Conservation (phyloP, 1,140 invertebrate species). For the Lepidurus couesii region DNA sequence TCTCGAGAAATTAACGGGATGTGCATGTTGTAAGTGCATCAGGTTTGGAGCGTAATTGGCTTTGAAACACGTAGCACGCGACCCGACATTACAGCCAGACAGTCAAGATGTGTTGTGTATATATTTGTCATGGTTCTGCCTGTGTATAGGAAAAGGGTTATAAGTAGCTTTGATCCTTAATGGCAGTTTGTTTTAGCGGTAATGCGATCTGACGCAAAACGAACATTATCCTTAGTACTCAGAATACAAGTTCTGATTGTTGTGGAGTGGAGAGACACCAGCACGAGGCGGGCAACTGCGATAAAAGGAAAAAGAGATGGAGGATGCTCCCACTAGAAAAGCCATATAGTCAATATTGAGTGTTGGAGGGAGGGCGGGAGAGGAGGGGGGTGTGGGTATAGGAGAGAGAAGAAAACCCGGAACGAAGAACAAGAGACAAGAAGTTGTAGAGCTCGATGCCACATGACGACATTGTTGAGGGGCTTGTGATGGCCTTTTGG, state of each 20-base stretch:
- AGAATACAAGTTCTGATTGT: conserved; percentile 6
- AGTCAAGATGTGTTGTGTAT: not conserved
- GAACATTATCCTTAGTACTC: conserved; percentile 22
- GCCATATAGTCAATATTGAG: conserved; percentile 14
- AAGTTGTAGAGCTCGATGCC: not conserved
- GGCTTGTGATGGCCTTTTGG: conserved; percentile 17
- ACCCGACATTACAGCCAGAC: not conserved
- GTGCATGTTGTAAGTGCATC: not conserved
- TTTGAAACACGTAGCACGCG: not conserved
- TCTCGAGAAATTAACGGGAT: not conserved
- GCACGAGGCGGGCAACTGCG: not conserved
- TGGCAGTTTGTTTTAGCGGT: conserved; percentile 15
- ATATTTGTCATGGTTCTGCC: not conserved
- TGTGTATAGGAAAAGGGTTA: conserved; percentile 10
- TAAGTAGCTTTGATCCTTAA: not conserved
- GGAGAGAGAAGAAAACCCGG: not conserved
- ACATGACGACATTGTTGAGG: conserved; percentile 18
- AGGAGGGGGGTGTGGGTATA: not conserved
- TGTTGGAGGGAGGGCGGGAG: not conserved
- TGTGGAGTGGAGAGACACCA: conserved; percentile 3
- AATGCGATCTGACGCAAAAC: conserved; percentile 14
- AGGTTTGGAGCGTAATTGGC: not conserved
- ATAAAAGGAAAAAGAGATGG: conserved; percentile 14
- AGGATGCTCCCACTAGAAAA: conserved; percentile 12
- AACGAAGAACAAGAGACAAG: not conserved